These are phyloP conservation scores for Leptobrachium ailaonicum DNA, from an alignment of 2,113 vertebrate genomes.

Conservation along the genomic window DNA sequence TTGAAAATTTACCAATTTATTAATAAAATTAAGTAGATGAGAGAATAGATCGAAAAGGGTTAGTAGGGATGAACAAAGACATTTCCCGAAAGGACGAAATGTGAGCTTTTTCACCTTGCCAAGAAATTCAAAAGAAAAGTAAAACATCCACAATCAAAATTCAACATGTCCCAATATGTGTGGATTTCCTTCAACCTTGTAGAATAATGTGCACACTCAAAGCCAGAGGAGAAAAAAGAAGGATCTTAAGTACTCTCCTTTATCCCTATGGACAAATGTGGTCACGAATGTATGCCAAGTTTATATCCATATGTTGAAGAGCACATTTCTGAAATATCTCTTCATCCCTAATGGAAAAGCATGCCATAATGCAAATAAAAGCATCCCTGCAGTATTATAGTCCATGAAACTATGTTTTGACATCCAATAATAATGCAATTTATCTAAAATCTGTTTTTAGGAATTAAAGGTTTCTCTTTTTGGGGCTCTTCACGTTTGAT, in stretches of 20 bases:
- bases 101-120: too few species aligned
- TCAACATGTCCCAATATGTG: slow-evolving; percentile 14
- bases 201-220: slow-evolving; percentile 22
- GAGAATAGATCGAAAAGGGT: too few species aligned
- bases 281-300: slow-evolving; percentile 25
- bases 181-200: slow-evolving; percentile 34
- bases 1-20: too few species aligned
- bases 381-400: slow-evolving; percentile 17
- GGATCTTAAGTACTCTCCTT: slow-evolving; percentile 25
- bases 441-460: not conserved
- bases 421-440: slow-evolving; percentile 24
- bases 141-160: slow-evolving; percentile 8
- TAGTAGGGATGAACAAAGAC: too few species aligned
- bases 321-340: slow-evolving; percentile 37
- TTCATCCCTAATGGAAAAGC: slow-evolving; percentile 29
- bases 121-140: not conserved
- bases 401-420: slow-evolving; percentile 17
- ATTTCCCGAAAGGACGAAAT: too few species aligned
- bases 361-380: slow-evolving; percentile 21
- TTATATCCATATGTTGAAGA: slow-evolving; percentile 19
- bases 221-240: not conserved
- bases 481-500: not conserved
- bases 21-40: too few species aligned
- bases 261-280: slow-evolving; percentile 34
- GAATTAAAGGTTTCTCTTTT: slow-evolving; percentile 6